Evolutionary conservation across 2,888 invertebrate genomes (phyloP), one percentile per base, ranked within the genome.

Genomic region (Punctoribates punctum): DNA sequence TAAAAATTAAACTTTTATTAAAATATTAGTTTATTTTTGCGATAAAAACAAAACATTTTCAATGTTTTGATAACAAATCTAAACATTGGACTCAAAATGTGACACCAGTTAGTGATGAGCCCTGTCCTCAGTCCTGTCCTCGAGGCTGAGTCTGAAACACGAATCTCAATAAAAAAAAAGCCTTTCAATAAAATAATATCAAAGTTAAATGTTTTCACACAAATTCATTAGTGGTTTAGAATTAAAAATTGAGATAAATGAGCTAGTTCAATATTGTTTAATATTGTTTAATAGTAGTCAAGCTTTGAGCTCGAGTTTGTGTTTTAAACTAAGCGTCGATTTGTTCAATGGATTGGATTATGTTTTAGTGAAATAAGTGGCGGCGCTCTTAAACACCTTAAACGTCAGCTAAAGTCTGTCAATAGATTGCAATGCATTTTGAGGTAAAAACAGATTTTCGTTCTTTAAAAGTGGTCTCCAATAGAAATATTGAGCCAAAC

Each of bases 71-170:
- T 34, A 62, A 62, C 57, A 62, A 29, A 60, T 60, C 25, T 27
- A 60, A 70, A 72, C 70, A 73, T 75, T 70, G 15, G 74, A 75
- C 73, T 60, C 57, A 78, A 65, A 78, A 46, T 77, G 54, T 29
- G 57, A 29, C 23, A 17, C 11, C n/a, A 20, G 11, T 75, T 38
- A n/a, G 34, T 42, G 38, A n/a, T 57, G 57, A 57, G 57, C 23
- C 57, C 11, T 42, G n/a, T n/a, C n/a, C n/a, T n/a, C n/a, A n/a
- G n/a, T n/a, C n/a, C n/a, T n/a, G n/a, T n/a, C n/a, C n/a, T n/a
- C n/a, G n/a, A n/a, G n/a, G n/a, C n/a, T n/a, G n/a, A n/a, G n/a
- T n/a, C n/a, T n/a, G n/a, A n/a, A n/a, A n/a, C n/a, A n/a, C n/a
- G n/a, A n/a, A n/a, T n/a, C n/a, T n/a, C n/a, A n/a, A n/a, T n/a